These are phyloP conservation scores for Alouatta caraya DNA, from an alignment of 2,797 vertebrate species.

Conservation along the genomic window DNA sequence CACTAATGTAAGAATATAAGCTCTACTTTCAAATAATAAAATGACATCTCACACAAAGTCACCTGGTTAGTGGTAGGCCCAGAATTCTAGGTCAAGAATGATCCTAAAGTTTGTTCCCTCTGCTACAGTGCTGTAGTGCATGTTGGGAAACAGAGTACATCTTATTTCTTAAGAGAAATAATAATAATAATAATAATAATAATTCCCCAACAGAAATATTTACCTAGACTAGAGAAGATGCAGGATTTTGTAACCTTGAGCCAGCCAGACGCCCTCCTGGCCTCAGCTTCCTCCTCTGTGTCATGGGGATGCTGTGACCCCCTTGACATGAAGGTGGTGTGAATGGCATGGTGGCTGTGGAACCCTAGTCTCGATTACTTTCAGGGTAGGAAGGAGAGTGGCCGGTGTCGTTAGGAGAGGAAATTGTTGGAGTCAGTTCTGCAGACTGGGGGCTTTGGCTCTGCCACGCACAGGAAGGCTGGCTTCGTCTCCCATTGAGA, in stretches of 20 bases:
- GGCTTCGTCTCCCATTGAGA: background rate
- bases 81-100: background rate
- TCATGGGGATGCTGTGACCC: background rate
- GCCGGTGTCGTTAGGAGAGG: background rate
- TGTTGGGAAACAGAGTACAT: background rate
- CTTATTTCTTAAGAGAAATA: background rate
- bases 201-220: background rate
- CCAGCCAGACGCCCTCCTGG: background rate
- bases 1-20: fast-evolving
- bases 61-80: no score
- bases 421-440: background rate
- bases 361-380: background rate
- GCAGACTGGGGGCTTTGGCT: background rate
- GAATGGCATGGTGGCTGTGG: background rate
- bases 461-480: background rate
- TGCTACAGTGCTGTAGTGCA: background rate
- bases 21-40: background rate
- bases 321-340: background rate
- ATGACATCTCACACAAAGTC: background rate
- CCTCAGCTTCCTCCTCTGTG: background rate
- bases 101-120: fast-evolving
- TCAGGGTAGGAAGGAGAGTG: background rate
- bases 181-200: background rate
- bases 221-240: background rate
- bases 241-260: background rate